phyloP scores from a whole-genome alignment of 2,797 vertebrate genomes.

The Champsocephalus gunnari region DNA sequence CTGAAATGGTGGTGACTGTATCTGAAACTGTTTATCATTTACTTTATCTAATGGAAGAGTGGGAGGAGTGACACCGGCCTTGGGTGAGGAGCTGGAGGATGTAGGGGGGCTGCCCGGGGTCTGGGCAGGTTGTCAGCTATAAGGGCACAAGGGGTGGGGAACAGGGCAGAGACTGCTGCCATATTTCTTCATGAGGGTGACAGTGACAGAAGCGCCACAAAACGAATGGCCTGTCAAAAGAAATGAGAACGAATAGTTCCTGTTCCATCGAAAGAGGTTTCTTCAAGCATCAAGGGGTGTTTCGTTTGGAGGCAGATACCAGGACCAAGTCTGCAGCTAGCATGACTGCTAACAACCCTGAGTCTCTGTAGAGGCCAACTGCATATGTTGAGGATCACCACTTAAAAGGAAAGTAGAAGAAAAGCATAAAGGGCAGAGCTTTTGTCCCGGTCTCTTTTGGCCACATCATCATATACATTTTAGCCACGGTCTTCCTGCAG shows the following conservation, averaged over 20 bases:
- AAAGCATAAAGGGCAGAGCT: background rate
- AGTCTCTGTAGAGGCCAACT: background rate
- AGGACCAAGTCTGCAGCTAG: conserved; percentile 48
- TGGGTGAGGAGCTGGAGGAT: conserved; percentile 36
- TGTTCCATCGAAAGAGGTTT: conserved; percentile 75
- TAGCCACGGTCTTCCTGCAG: too few species aligned
- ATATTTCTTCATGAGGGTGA: conserved; percentile 89
- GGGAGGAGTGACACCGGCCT: conserved; percentile 29
- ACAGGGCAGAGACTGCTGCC: conserved; percentile 74
- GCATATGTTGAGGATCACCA: background rate
- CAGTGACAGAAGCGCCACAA: conserved; percentile 83
- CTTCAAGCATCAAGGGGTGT: conserved; percentile 80
- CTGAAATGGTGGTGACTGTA: conserved; percentile 20
- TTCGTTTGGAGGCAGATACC: conserved; percentile 62
- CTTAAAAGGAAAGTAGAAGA: background rate
- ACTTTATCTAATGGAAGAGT: conserved; percentile 22
- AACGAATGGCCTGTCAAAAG: conserved; percentile 87
- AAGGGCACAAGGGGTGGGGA: conserved; percentile 74
- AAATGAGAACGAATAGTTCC: conserved; percentile 87
- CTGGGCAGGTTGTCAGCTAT: conserved; percentile 68
- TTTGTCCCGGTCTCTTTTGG: too few species aligned
- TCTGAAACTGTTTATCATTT: conserved; percentile 34
- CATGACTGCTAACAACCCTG: conserved; percentile 31
- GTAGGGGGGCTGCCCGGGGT: conserved; percentile 38
- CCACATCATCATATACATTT: too few species aligned